Conservation (phyloP, 2,113 vertebrate genomes). For the Gnathonemus echidnorhynchus region DNA sequence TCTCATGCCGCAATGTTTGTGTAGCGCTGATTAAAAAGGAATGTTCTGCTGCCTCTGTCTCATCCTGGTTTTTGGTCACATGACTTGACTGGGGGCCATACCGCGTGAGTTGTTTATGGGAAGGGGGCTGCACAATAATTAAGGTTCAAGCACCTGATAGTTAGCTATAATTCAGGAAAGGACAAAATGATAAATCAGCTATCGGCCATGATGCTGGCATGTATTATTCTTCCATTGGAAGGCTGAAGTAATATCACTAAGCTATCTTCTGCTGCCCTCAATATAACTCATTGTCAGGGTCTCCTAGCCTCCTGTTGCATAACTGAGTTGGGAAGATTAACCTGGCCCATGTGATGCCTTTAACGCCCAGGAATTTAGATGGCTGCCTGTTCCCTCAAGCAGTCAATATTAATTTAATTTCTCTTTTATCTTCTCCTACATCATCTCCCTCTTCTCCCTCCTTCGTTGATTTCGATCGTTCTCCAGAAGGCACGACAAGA, state of each 20-base stretch:
- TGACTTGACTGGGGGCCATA: neutral
- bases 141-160: neutral
- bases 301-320: neutral
- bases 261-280: conserved; percentile 4
- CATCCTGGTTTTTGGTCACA: neutral
- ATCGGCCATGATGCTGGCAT: neutral
- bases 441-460: conserved; percentile 2
- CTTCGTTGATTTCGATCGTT: neutral
- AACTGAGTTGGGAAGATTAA: neutral
- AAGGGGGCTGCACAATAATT: neutral
- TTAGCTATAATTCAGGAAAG: neutral
- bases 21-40: neutral
- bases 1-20: neutral
- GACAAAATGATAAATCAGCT: neutral
- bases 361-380: neutral
- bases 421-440: conserved; percentile 13
- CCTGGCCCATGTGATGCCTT: neutral
- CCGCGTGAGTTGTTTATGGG: neutral
- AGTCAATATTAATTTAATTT: conserved; percentile 19
- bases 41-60: neutral
- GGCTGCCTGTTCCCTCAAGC: neutral
- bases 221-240: neutral
- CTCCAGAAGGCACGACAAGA: conserved; percentile 1
- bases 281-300: neutral
- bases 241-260: neutral